Base-by-base conservation (phyloP, 2,113 vertebrate species). In the Sebastes fasciatus region DNA sequence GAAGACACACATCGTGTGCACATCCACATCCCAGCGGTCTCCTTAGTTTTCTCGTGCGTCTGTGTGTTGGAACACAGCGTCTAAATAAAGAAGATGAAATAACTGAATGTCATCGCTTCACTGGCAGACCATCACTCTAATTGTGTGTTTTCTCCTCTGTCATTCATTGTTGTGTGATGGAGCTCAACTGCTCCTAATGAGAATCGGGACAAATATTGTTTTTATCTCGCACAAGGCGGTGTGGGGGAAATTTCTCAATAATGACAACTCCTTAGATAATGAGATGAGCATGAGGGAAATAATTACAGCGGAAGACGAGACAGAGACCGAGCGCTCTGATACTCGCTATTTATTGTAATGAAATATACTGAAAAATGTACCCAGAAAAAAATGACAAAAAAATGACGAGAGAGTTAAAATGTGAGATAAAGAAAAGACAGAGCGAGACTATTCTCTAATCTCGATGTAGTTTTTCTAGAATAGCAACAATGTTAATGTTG, bases 261-360 rank as follows among this genome's bases (percentile, higher is more conserved):
- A 85, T 87, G 85, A 87, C 84, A 86, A 69, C 66, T 87, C 19
- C 83, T 86, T 68, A 80, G 74, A 89, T 82, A 91, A 88, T 86
- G 79, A 84, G 86, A 80, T 65, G 64, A 80, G 74, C 42, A 55
- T 49, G 57, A 77, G 52, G 84, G 79, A 83, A 67, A 65, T 79
- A 85, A 87, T 89, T 73, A 86, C 58, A 80, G 65, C 43, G 57
- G 58, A 65, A 69, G 67, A 60, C 4, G 2, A 21, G 49, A 52
- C 13, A 0, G 65, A 72, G 66, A 34, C 34, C 17, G 0, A 45
- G 52, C 6, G 3, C 69, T 77, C 8, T 70, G 43, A 70, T 80
- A 69, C 26, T 70, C 11, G 3, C 54, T 58, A 19, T 64, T 69
- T 69, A 58, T 48, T 61, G 46, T 76, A 42, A 61, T 48, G 62